A percentile compares a stretch with the other conserved stretches of the same genome.
Conservation (phyloP, 2,113 vertebrate genomes). For the Cynoglossus semilaevis region DNA sequence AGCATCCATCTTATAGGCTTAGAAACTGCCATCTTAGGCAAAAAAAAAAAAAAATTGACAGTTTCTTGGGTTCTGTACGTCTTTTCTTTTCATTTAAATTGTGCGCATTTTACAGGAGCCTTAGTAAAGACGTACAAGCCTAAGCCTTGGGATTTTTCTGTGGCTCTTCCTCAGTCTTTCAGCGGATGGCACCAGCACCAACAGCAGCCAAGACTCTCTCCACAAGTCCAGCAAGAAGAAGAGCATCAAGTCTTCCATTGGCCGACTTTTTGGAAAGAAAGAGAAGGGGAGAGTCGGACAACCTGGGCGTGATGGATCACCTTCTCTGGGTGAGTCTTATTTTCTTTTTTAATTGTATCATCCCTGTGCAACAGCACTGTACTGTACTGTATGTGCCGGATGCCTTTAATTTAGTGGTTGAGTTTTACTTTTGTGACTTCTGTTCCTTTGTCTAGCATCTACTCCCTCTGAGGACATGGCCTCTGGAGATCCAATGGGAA, state of each 20-base stretch:
- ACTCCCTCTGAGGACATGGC: constrained; percentile 86
- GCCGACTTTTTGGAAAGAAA: constrained; percentile 90
- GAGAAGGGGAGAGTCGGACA: constrained; percentile 88
- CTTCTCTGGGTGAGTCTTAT: constrained; percentile 83
- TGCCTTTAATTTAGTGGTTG: background rate
- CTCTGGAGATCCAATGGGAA: constrained; percentile 82
- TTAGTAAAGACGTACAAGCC: too few species aligned
- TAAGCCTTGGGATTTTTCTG: background rate
- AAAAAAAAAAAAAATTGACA: too few species aligned
- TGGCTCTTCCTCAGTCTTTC: constrained; percentile 69
- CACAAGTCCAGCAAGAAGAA: constrained; percentile 94
- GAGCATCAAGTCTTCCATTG: constrained; percentile 94
- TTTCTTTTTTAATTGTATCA: too few species aligned
- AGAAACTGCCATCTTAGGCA: too few species aligned
- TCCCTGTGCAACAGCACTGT: too few species aligned
- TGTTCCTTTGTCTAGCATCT: constrained; percentile 73
- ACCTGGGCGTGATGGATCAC: constrained; percentile 80
- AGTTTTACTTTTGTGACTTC: background rate
- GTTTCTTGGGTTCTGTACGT: too few species aligned
- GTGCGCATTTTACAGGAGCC: too few species aligned
- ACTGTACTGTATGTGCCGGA: too few species aligned
- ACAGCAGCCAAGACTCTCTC: constrained; percentile 86
- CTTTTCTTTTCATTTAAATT: too few species aligned
- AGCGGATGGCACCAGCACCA: constrained; percentile 79
- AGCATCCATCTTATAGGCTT: too few species aligned